Conservation (phyloP, 2,888 invertebrate genomes). For the Protophormia terraenovae region DNA sequence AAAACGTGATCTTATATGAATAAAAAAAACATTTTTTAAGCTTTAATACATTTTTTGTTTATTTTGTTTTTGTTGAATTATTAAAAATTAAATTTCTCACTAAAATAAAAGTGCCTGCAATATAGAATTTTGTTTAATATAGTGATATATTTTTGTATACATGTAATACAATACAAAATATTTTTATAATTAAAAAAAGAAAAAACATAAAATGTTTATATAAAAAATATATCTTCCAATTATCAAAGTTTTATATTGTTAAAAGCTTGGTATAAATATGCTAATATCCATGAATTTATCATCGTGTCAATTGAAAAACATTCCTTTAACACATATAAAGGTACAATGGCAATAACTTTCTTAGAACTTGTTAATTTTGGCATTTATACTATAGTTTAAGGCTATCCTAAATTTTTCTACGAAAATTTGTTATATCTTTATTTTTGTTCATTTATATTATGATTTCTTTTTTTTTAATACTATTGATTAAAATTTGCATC, state of each 20-base stretch:
- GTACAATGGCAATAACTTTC: too few relatives aligned
- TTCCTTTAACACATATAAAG: too few relatives aligned
- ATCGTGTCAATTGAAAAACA: not conserved
- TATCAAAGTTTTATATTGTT: not conserved
- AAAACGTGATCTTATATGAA: not conserved
- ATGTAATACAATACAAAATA: not conserved
- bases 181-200: too few relatives aligned
- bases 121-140: not conserved
- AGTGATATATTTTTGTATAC: not conserved
- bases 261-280: not conserved
- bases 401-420: not conserved
- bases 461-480: too few relatives aligned
- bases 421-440: too few relatives aligned
- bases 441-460: too few relatives aligned
- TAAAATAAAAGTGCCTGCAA: conserved; percentile 26
- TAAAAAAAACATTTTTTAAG: not conserved
- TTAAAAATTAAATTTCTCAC: not conserved
- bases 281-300: not conserved
- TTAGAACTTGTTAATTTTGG: not conserved
- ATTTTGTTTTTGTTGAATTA: not conserved
- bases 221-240: not conserved
- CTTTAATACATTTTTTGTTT: not conserved
- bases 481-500: too few relatives aligned
- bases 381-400: not conserved
- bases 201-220: not conserved